Evolutionary conservation across 1,140 invertebrate species (phyloP).

Genomic region (Stegodyphus dumicola): DNA sequence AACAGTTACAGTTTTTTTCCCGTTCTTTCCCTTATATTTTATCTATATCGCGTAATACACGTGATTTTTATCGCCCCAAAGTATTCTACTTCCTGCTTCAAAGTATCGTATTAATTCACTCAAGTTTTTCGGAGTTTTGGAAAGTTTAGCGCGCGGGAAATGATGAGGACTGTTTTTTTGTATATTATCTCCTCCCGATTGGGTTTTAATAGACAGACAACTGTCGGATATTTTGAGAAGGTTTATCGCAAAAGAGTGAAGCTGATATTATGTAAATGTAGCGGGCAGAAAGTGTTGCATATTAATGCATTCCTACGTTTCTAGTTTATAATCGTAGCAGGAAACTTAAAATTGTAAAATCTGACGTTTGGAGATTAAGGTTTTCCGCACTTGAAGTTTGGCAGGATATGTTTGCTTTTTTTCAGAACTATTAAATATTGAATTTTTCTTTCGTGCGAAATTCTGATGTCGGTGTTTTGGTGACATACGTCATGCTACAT

Average conservation of each 20-base stretch:
- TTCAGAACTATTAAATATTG: too few species aligned
- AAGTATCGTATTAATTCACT: slow-evolving; percentile 10
- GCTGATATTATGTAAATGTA: slow-evolving; percentile 38
- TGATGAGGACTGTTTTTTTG: neutral
- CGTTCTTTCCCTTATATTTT: neutral
- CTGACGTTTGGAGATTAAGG: too few species aligned
- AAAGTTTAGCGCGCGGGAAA: neutral
- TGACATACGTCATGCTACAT: too few species aligned
- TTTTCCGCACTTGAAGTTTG: too few species aligned
- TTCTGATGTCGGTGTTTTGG: too few species aligned
- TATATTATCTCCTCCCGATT: neutral
- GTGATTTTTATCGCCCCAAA: slow-evolving; percentile 5
- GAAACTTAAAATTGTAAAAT: too few species aligned
- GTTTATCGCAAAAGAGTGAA: slow-evolving; percentile 18
- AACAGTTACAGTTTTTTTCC: slow-evolving; percentile 9
- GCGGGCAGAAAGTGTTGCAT: slow-evolving; percentile 23
- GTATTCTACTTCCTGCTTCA: slow-evolving; percentile 6
- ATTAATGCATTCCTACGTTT: slow-evolving; percentile 39
- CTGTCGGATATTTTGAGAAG: slow-evolving; percentile 1
- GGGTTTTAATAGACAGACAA: slow-evolving; percentile 3
- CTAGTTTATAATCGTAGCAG: too few species aligned
- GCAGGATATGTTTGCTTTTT: too few species aligned
- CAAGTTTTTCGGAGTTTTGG: slow-evolving; percentile 10
- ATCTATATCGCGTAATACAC: slow-evolving; percentile 10
- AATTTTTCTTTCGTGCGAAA: too few species aligned